A percentile compares a stretch with the other conserved stretches of the same genome.
These are phyloP conservation scores for Kryptopterus vitreolus DNA, from an alignment of 2,797 vertebrate species.

Conservation along the genomic window DNA sequence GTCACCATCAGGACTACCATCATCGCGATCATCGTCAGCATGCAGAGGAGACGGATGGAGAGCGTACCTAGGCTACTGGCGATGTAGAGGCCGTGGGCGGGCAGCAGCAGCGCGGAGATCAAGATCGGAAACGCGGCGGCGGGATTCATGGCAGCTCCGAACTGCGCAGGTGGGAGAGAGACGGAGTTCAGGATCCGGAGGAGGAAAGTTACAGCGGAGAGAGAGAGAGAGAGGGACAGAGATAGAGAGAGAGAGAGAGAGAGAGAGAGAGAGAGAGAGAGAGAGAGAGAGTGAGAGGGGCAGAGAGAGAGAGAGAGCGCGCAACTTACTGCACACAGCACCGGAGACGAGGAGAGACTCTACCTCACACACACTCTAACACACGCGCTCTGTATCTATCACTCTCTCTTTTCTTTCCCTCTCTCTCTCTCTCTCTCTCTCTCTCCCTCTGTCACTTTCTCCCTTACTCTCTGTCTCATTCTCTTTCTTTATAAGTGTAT, in stretches of 20 bases:
- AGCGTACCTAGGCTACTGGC: conserved; percentile 81
- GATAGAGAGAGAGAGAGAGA: conserved; percentile 8
- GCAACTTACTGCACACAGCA: conserved; percentile 83
- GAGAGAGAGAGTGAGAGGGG: neutral
- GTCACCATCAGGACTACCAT: neutral
- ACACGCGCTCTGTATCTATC: conserved; percentile 53
- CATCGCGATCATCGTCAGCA: neutral
- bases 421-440: conserved; percentile 20
- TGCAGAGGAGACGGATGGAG: conserved; percentile 2
- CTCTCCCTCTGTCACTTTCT: neutral
- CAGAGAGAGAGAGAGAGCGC: conserved; percentile 37
- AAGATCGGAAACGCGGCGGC: conserved; percentile 77
- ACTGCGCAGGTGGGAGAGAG: conserved; percentile 82
- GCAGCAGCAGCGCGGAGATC: conserved; percentile 76
- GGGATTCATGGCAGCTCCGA: conserved; percentile 84
- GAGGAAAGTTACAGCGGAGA: conserved; percentile 71
- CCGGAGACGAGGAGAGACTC: conserved; percentile 68
- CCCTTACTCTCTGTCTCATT: conserved; percentile 47
- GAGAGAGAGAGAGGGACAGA: conserved; percentile 6
- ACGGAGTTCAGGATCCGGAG: conserved; percentile 82
- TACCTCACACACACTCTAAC: conserved; percentile 52
- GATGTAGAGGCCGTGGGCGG: conserved; percentile 81
- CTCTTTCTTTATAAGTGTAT: conserved; percentile 5
- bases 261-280: conserved; percentile 10
- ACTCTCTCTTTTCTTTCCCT: conserved; percentile 42